A percentile compares a stretch with the other conserved stretches of the same genome.
Evolutionary conservation across 2,113 vertebrate genomes (phyloP).

Genomic region (Glaucomys volans): DNA sequence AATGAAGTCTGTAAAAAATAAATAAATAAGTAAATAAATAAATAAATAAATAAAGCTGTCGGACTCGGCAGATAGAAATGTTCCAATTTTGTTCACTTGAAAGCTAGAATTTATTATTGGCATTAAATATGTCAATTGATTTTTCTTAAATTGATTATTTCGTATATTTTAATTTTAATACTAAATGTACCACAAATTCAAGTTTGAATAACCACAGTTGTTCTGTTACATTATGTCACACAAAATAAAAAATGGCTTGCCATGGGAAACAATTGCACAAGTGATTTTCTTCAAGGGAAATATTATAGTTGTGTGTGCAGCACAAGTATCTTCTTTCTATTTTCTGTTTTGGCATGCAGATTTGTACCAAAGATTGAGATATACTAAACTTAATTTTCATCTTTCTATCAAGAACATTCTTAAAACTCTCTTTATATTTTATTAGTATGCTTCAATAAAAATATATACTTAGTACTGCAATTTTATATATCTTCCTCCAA

Average conservation of each 20-base stretch:
- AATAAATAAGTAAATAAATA: no score
- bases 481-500: not conserved
- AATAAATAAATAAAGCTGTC: no score
- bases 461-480: no score
- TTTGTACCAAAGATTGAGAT: not conserved
- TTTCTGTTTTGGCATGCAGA: not conserved
- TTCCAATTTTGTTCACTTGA: not conserved
- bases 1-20: no score
- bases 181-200: not conserved
- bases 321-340: rapidly evolving
- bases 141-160: not conserved
- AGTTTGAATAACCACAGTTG: not conserved
- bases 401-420: not conserved
- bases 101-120: not conserved
- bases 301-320: not conserved
- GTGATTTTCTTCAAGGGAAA: not conserved
- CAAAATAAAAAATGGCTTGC: not conserved
- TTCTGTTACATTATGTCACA: not conserved
- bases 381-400: not conserved
- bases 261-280: not conserved
- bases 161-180: not conserved
- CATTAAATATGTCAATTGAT: not conserved
- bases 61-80: not conserved
- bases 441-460: not conserved
- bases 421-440: not conserved